Base-by-base conservation (phyloP, 1,140 invertebrate genomes). In the Ooceraea biroi region DNA sequence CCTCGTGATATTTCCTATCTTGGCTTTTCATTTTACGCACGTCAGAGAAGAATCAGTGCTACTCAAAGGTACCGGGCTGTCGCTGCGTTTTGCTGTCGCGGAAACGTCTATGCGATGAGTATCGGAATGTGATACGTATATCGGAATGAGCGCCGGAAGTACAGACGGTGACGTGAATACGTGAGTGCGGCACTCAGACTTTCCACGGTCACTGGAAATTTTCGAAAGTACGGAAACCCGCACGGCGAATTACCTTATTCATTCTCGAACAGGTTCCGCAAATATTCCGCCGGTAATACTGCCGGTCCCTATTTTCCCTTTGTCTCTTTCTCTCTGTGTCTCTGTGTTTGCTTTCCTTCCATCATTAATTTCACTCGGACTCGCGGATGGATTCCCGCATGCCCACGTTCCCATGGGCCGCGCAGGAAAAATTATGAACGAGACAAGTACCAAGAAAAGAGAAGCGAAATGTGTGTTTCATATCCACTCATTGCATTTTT, bases 351-450 rank as follows among this genome's bases (percentile, higher is more conserved):
- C 71, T 30, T 25, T 27, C 36, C 25, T 17, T 55, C n/a, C 44
- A 11, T 80, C 50, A 48, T 80, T 80, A 80, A 80, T 71, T 50
- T 65, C 69, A 19, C 65, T 69, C 48, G 76, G 63, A 78, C 50
- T 36, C 22, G 46, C 44, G 46, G 58, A 72, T 46, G 77, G 57
- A 83, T 77, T 76, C 72, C 46, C 58, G 57, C 44, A 44, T 63
- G 36, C 46, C 48, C 46, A 17, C 36, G 3, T 76, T 83, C 72
- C 57, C 71, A 57, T n/a, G 82, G 60, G 73, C 22, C 22, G 30
- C 36, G 48, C 71, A 22, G 17, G 72, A 63, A 72, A 77, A 83
- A 83, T 83, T 83, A 83, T 83, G 48, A 83, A 83, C 30, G 72
- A 83, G 69, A 82, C 68, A 55, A 63, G 69, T 41, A 61, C 41